Base-by-base conservation (phyloP, 2,113 vertebrate species). In the Columba livia region DNA sequence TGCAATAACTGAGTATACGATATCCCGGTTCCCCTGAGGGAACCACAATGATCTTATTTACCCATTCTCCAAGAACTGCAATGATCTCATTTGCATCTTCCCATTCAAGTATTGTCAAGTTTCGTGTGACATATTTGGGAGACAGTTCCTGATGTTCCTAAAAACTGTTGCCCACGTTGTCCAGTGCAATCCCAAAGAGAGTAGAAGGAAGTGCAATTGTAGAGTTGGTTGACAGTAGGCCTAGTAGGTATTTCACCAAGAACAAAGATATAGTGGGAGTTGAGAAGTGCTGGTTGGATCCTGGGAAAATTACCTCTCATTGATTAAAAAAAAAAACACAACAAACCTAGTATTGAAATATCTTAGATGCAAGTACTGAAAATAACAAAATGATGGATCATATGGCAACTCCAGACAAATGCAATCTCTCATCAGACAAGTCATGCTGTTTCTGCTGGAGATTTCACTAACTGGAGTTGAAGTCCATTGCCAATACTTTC, bases 21-120 rank as follows among this genome's bases (percentile, higher is more conserved):
- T 74, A 65, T 2, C 13, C 19, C 3, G 4, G 23, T 32, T 90
- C n/a, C 69, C 53, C 82, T 51, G n/a, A 69, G 38, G 61, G 54
- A 85, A 85, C 21, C 79, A 77, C 51, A 85, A 6, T 53, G 54
- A 82, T 92, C 79, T 94, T 89, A 75, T 91, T 94, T 96, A 19
- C 23, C 15, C 56, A 5, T 91, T 96, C 69, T 77, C 20, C 42
- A 86, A 61, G 44, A 91, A 79, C 17, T 70, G 58, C 18, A 32
- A 48, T 77, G 58, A 85, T 88, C 83, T 57, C 89, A 73, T 84
- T 93, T 92, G 32, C 53, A 78, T 73, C 77, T 83, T 96, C 36
- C 25, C 31, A 28, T 90, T 96, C 84, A 89, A 92, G 48, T 61
- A 57, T 93, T 86, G 89, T 89, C 93, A 95, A 12, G 56, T 86